Percentiles rank a stretch among this genome's conserved stretches.
Conservation (phyloP, 2,888 invertebrate genomes). For the Epsilonema sp. region DNA sequence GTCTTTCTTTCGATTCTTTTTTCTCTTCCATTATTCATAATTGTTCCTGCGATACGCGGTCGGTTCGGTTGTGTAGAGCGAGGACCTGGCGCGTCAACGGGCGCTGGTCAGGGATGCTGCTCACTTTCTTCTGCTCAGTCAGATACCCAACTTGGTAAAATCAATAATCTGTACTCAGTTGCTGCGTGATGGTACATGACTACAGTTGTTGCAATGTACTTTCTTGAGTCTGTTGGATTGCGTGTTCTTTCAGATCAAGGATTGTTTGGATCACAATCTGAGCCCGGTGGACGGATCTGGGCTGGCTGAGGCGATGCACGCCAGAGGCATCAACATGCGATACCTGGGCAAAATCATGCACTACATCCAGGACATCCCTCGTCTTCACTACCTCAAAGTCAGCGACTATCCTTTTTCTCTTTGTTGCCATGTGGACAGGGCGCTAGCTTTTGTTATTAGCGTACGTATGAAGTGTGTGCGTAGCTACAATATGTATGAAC, state of each 20-base stretch:
- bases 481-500: no score
- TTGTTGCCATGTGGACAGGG: no score
- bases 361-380: constrained; percentile 52
- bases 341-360: constrained; percentile 80
- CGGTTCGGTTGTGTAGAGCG: constrained; percentile 13
- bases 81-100: constrained; percentile 52
- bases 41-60: no score
- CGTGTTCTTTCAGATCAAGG: constrained; percentile 46
- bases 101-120: constrained; percentile 83
- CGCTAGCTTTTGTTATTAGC: no score
- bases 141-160: constrained; percentile 79
- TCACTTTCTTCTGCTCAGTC: constrained; percentile 72
- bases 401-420: constrained; percentile 13
- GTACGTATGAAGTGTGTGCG: no score
- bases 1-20: constrained; percentile 1
- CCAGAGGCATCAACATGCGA: constrained; percentile 78
- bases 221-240: neutral
- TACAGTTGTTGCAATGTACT: no score
- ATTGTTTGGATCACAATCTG: constrained; percentile 68
- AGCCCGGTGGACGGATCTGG: constrained; percentile 87
- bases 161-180: no score
- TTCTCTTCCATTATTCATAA: constrained; percentile 1
- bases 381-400: constrained; percentile 50
- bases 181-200: no score
- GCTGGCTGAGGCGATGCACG: constrained; percentile 75